Conservation (phyloP, 2,888 invertebrate species). For the Acleris laterana region DNA sequence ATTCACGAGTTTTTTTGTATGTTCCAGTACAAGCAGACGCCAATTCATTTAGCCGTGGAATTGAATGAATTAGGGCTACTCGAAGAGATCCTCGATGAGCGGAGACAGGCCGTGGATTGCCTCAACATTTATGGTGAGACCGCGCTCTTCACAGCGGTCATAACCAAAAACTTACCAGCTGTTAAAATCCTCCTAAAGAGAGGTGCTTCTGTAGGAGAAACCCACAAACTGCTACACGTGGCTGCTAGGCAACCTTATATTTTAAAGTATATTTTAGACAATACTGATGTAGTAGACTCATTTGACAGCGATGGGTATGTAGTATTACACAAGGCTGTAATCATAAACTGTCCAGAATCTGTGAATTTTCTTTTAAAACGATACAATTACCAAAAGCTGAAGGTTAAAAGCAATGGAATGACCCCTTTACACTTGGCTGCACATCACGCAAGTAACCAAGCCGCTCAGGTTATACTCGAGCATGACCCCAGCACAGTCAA, state of each 20-base stretch:
- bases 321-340: conserved; percentile 3
- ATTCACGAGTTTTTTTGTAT: background rate
- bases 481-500: background rate
- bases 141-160: background rate
- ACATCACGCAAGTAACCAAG: background rate
- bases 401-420: background rate
- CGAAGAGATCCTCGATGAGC: background rate
- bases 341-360: background rate
- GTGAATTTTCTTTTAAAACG: conserved; percentile 1
- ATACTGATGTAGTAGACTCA: background rate
- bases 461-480: conserved; percentile 5
- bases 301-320: background rate
- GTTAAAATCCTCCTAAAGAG: background rate
- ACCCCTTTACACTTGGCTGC: conserved; percentile 5
- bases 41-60: background rate
- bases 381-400: background rate
- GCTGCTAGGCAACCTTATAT: background rate
- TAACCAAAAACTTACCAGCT: background rate
- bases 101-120: background rate
- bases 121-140: background rate
- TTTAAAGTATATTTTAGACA: conserved; percentile 10
- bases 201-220: background rate
- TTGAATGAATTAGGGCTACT: background rate
- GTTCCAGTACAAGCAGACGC: background rate
- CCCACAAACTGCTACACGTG: background rate